Percentiles rank a stretch among this genome's conserved stretches.
These are phyloP conservation scores for Gonioctena quinquepunctata DNA, from an alignment of 1,140 invertebrate species.

Conservation along the genomic window DNA sequence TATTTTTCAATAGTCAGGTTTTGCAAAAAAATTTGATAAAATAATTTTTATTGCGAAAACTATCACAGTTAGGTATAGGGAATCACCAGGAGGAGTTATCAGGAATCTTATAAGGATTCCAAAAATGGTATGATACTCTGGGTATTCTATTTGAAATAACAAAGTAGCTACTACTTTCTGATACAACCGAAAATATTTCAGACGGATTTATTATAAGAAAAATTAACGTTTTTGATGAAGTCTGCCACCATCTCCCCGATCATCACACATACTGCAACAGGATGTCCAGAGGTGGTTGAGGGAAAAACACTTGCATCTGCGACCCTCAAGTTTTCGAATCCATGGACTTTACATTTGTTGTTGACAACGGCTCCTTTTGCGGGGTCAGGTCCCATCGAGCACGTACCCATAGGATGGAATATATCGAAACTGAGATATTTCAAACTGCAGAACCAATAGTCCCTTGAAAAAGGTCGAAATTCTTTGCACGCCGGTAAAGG, in stretches of 20 bases:
- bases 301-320: slow-evolving; percentile 48
- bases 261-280: slow-evolving; percentile 62
- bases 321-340: slow-evolving; percentile 40
- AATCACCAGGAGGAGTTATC: no score
- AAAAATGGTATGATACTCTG: no score
- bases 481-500: slow-evolving; percentile 64
- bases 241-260: slow-evolving; percentile 61
- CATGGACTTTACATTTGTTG: slow-evolving; percentile 35
- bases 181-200: no score
- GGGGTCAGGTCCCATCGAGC: slow-evolving; percentile 42
- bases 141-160: no score
- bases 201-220: no score
- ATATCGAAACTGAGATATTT: slow-evolving; percentile 37
- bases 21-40: no score
- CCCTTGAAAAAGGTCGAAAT: slow-evolving; percentile 12
- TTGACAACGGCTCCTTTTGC: slow-evolving; percentile 35
- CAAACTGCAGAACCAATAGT: slow-evolving; percentile 50
- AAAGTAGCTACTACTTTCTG: no score
- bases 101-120: no score
- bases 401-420: slow-evolving; percentile 51
- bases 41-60: no score
- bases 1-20: no score
- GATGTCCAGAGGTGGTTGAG: slow-evolving; percentile 50
- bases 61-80: no score
- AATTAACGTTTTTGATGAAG: not conserved